A percentile compares a stretch with the other conserved stretches of the same genome.
These are phyloP conservation scores for Tor tambroides DNA, from an alignment of 2,113 vertebrate species.

Conservation along the genomic window DNA sequence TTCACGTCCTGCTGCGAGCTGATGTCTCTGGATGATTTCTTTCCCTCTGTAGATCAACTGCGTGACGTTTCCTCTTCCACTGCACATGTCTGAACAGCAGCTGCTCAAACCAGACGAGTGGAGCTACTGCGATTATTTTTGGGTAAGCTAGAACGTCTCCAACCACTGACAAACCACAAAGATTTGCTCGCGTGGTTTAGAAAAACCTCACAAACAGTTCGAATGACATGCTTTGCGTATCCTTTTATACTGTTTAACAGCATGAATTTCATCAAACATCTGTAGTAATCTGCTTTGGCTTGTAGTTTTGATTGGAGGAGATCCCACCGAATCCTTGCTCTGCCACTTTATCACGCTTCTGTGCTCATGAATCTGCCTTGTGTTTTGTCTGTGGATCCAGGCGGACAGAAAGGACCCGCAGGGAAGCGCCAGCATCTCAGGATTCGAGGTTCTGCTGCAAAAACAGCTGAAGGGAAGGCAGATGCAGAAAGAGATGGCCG, in stretches of 20 bases:
- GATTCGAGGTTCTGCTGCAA: conserved; percentile 95
- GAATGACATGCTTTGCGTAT: not conserved
- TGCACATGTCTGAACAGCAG: conserved; percentile 89
- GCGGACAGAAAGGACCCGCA: conserved; percentile 92
- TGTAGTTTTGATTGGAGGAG: not conserved
- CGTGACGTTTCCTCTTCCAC: conserved; percentile 91
- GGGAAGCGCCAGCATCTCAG: conserved; percentile 85
- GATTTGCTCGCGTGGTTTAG: not conserved
- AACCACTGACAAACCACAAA: conserved; percentile 25
- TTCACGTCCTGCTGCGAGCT: not conserved
- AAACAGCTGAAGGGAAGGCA: conserved; percentile 98
- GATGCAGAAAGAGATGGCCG: conserved; percentile 99
- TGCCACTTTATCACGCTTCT: not conserved
- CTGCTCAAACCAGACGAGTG: conserved; percentile 94
- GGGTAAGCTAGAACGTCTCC: conserved; percentile 79
- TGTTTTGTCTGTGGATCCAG: conserved; percentile 70
- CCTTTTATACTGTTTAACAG: not conserved
- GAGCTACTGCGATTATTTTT: conserved; percentile 99
- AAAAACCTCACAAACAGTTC: conserved; percentile 4
- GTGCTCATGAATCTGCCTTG: conserved; percentile 7
- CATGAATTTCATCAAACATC: not conserved
- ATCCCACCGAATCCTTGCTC: not conserved
- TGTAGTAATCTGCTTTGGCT: not conserved
- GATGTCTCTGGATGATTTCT: not conserved
- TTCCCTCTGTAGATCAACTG: conserved; percentile 85